These are phyloP conservation scores for Girardinus metallicus DNA, from an alignment of 2,797 vertebrate genomes.

Conservation along the genomic window DNA sequence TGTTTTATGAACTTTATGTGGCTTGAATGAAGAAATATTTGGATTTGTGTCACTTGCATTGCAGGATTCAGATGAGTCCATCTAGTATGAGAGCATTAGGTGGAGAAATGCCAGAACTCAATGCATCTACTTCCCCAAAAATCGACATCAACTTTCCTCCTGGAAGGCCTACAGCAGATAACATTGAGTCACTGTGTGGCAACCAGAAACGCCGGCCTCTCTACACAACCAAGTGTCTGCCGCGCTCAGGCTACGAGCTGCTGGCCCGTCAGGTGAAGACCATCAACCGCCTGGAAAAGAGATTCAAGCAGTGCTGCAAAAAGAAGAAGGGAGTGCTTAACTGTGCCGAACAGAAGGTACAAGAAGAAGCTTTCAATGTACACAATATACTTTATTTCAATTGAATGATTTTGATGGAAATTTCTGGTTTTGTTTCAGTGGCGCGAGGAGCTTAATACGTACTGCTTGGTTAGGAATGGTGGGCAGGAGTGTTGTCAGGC, in stretches of 20 bases:
- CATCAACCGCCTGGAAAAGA: conserved; percentile 72
- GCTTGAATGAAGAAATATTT: not conserved
- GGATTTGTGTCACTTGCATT: conserved; percentile 33
- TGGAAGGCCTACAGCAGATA: conserved; percentile 65
- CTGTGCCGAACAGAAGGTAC: conserved; percentile 75
- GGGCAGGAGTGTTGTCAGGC: conserved; percentile 65
- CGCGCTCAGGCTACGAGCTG: conserved; percentile 40
- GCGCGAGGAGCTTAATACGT: conserved; percentile 71
- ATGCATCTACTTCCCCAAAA: conserved; percentile 5
- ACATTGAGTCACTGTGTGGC: conserved; percentile 65
- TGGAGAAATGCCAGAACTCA: conserved; percentile 13
- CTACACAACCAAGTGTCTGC: conserved; percentile 65
- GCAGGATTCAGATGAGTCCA: conserved; percentile 38
- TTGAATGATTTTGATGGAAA: not conserved
- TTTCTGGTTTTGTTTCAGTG: conserved; percentile 67
- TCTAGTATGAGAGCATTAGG: not conserved
- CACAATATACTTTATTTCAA: not conserved
- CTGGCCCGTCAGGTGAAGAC: conserved; percentile 71
- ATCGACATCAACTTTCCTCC: conserved; percentile 74
- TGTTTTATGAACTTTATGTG: not conserved
- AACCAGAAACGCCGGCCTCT: conserved; percentile 62
- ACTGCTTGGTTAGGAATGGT: conserved; percentile 56
- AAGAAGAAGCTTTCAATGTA: not conserved
- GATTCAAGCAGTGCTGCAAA: conserved; percentile 78
- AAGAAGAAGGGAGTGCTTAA: conserved; percentile 39